Percentiles rank a stretch among this genome's conserved stretches.
Evolutionary conservation across 2,797 vertebrate genomes (phyloP).

Genomic region (Morelia viridis): DNA sequence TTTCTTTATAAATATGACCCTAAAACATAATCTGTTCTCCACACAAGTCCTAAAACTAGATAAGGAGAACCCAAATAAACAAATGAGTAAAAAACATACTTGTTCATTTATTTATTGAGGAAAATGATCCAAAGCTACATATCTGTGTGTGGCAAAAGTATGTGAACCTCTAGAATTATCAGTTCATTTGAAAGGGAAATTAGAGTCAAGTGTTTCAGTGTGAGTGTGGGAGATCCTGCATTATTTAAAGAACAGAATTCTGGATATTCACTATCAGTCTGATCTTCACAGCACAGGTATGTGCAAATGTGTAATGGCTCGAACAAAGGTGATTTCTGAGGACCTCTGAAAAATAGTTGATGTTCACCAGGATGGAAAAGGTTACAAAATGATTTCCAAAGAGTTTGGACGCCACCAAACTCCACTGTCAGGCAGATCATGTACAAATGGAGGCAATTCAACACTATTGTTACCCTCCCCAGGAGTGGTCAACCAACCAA

Average conservation of each 20-base stretch:
- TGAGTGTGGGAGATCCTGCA: not conserved
- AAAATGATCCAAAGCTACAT: not conserved
- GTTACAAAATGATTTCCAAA: not conserved
- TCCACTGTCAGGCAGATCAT: not conserved
- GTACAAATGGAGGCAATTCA: not conserved
- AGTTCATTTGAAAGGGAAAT: not conserved
- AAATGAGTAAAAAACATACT: not conserved
- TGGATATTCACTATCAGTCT: not conserved
- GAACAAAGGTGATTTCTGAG: not conserved
- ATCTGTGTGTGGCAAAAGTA: not conserved
- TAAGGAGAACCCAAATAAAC: not conserved
- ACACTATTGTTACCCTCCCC: not conserved
- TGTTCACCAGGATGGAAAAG: not conserved
- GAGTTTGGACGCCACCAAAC: not conserved
- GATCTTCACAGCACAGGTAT: not conserved
- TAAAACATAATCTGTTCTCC: not conserved
- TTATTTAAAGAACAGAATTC: not conserved
- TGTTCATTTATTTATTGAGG: not conserved
- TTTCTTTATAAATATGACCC: not conserved
- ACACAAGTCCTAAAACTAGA: not conserved
- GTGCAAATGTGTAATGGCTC: not conserved
- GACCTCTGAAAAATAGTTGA: not conserved
- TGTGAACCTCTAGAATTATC: not conserved
- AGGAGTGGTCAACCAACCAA: not conserved
- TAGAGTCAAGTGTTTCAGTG: not conserved